These are phyloP conservation scores for Halcyon leucocephala DNA, from an alignment of 2,797 vertebrate species.

Conservation along the genomic window DNA sequence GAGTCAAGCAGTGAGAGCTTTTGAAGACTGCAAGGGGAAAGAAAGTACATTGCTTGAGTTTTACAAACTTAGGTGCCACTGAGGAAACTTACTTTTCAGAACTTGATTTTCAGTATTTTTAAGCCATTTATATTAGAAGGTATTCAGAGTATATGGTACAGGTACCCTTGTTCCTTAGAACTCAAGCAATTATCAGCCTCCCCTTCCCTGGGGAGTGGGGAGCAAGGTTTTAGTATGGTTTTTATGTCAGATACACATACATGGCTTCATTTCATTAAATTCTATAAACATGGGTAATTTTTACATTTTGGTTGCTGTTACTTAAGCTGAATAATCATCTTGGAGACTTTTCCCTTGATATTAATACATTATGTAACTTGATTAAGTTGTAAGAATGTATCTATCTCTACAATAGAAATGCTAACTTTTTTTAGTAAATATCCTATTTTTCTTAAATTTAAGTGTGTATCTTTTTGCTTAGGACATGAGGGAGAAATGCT, in stretches of 20 bases:
- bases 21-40: background rate
- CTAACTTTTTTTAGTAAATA: background rate
- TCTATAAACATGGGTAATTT: too few relatives aligned
- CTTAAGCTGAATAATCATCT: background rate
- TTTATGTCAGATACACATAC: too few relatives aligned
- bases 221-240: too few relatives aligned
- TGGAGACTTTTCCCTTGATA: background rate
- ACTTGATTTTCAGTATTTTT: too few relatives aligned
- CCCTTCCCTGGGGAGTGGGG: too few relatives aligned
- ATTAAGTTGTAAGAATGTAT: background rate
- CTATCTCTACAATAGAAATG: background rate
- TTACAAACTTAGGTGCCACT: background rate
- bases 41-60: background rate
- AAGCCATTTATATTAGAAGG: too few relatives aligned
- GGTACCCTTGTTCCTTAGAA: too few relatives aligned
- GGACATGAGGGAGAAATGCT: conserved; percentile 82
- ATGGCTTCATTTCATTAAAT: too few relatives aligned
- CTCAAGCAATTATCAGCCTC: too few relatives aligned
- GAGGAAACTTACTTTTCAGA: background rate
- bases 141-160: too few relatives aligned
- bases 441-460: background rate
- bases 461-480: conserved; percentile 55
- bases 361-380: background rate
- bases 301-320: too few relatives aligned
- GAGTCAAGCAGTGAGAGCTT: background rate